phyloP scores from a whole-genome alignment of 2,797 vertebrate genomes.

The Tenualosa thibaudeaui region DNA sequence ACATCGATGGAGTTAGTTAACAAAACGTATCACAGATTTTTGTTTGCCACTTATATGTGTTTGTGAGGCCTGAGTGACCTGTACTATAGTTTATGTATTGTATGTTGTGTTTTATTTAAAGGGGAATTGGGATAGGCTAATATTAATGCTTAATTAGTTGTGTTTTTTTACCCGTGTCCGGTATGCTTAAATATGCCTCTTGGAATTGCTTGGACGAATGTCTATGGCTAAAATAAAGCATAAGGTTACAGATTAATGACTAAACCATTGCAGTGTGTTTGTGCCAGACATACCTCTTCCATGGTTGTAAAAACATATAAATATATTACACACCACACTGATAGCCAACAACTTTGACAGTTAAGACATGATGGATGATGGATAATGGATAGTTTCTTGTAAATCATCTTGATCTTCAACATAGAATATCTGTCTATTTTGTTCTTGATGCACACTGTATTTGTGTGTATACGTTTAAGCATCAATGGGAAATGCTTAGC shows the following conservation, averaged over 20 bases:
- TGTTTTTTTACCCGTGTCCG: not conserved
- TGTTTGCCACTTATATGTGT: not conserved
- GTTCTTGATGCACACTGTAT: too few species aligned
- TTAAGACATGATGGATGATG: not conserved
- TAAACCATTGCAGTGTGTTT: not conserved
- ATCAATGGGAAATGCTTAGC: not conserved
- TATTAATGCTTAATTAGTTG: not conserved
- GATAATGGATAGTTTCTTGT: not conserved
- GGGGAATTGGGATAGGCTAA: not conserved
- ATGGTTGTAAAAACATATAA: not conserved
- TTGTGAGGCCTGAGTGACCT: constrained; percentile 1
- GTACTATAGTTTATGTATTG: not conserved
- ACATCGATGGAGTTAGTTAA: not conserved
- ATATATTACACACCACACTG: not conserved
- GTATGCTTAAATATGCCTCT: not conserved
- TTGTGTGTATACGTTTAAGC: too few species aligned
- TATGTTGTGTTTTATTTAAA: constrained; percentile 12
- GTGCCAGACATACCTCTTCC: not conserved
- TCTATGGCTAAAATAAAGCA: not conserved
- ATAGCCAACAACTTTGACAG: not conserved
- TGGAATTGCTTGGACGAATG: not conserved
- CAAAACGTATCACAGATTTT: not conserved
- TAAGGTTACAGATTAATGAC: not conserved
- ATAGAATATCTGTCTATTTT: too few species aligned
- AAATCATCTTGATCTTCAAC: not conserved